Evolutionary conservation across 2,888 invertebrate species (phyloP).

Genomic region (Amphipyra berbera): DNA sequence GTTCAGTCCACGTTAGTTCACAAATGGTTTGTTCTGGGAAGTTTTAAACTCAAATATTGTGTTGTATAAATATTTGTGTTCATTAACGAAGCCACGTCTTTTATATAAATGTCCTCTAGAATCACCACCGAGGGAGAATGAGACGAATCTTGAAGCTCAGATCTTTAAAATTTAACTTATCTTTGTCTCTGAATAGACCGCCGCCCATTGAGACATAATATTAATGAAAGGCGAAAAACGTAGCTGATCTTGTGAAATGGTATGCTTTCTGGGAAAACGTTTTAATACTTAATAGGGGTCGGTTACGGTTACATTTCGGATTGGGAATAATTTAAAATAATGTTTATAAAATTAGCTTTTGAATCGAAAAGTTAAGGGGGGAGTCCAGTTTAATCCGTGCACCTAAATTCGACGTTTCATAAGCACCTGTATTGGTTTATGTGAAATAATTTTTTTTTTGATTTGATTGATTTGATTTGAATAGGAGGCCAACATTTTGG

Average conservation of each 20-base stretch:
- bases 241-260: conserved; percentile 1
- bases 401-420: no score
- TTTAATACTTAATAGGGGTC: not conserved
- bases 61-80: conserved; percentile 38
- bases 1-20: conserved; percentile 13
- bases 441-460: no score
- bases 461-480: no score
- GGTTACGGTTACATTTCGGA: not conserved
- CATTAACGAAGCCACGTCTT: conserved; percentile 30
- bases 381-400: no score
- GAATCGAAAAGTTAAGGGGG: no score
- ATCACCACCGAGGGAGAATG: conserved; percentile 1
- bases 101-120: conserved; percentile 25
- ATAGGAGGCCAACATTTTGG: no score
- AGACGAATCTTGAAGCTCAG: not conserved
- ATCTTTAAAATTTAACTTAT: conserved; percentile 22
- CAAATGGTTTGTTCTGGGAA: conserved; percentile 27
- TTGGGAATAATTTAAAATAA: no score
- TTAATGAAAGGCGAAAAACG: conserved; percentile 7
- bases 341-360: no score
- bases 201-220: conserved; percentile 13
- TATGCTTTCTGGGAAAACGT: not conserved
- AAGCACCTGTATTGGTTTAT: no score
- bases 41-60: conserved; percentile 41
- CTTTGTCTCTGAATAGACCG: conserved; percentile 13